phyloP scores from a whole-genome alignment of 2,113 vertebrate genomes.

The Onychostruthus taczanowskii region DNA sequence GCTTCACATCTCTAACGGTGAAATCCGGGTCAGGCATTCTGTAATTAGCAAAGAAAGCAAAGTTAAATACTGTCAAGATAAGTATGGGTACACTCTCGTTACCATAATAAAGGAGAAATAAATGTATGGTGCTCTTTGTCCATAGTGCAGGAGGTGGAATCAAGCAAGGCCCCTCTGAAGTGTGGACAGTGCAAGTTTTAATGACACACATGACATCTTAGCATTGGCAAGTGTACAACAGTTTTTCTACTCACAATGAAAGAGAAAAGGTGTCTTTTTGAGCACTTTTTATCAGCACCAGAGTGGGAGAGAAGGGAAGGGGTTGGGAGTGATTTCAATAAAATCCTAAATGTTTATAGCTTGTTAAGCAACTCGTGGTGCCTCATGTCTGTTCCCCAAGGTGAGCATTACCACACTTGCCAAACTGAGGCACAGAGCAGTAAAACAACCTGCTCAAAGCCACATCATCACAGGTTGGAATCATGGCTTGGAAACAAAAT shows the following conservation, averaged over 20 bases:
- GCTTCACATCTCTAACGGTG: conserved; percentile 92
- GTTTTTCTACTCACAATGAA: background rate
- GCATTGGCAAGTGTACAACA: background rate
- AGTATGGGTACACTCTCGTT: conserved; percentile 21
- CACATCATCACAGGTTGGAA: background rate
- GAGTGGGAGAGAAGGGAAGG: background rate
- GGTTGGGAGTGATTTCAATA: background rate
- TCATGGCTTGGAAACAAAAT: background rate
- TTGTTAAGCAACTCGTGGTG: background rate
- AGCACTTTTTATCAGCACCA: background rate
- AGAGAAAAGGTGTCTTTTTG: background rate
- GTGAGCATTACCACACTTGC: background rate
- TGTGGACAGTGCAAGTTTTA: background rate
- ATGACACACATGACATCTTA: background rate
- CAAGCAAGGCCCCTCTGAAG: background rate
- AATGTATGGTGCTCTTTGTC: conserved; percentile 30
- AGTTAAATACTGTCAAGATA: conserved; percentile 27
- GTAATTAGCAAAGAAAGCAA: conserved; percentile 42
- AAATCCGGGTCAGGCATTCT: conserved; percentile 97
- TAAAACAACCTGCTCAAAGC: background rate
- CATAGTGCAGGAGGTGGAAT: background rate
- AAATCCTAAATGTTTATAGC: background rate
- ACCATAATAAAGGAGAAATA: conserved; percentile 43
- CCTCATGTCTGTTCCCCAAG: rapidly evolving
- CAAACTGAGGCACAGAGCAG: background rate